Conservation (phyloP, 2,888 invertebrate genomes). For the Heliconius ismenius region DNA sequence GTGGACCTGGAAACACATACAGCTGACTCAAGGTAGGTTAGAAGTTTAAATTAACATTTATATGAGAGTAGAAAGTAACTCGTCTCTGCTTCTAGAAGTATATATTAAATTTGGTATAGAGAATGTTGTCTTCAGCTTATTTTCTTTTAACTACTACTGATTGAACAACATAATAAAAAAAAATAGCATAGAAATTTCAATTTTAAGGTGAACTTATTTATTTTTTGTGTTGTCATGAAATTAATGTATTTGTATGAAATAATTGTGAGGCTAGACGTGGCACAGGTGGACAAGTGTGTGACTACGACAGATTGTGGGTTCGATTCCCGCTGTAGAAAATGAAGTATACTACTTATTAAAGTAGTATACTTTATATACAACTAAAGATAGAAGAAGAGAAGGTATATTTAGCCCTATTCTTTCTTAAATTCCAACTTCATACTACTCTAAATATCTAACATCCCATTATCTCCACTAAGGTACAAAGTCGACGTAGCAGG, state of each 20-base stretch:
- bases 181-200: no score
- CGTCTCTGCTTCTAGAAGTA: no score
- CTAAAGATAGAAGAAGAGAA: no score
- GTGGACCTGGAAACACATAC: constrained; percentile 86
- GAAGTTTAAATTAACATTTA: constrained; percentile 4
- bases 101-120: no score
- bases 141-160: no score
- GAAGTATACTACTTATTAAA: no score
- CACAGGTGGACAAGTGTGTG: neutral
- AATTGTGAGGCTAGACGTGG: neutral
- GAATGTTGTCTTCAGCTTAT: no score
- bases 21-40: constrained; percentile 82
- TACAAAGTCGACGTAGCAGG: constrained; percentile 74
- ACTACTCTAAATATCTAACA: neutral
- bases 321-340: neutral
- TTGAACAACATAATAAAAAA: no score
- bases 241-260: no score
- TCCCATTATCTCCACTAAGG: constrained; percentile 49
- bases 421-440: neutral
- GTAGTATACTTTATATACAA: no score
- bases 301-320: neutral
- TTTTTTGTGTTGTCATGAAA: no score
- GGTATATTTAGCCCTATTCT: neutral
- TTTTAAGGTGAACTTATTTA: no score
- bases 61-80: neutral